Base-by-base conservation (phyloP, 2,888 invertebrate genomes). In the Gymnoscelis rufifasciata region DNA sequence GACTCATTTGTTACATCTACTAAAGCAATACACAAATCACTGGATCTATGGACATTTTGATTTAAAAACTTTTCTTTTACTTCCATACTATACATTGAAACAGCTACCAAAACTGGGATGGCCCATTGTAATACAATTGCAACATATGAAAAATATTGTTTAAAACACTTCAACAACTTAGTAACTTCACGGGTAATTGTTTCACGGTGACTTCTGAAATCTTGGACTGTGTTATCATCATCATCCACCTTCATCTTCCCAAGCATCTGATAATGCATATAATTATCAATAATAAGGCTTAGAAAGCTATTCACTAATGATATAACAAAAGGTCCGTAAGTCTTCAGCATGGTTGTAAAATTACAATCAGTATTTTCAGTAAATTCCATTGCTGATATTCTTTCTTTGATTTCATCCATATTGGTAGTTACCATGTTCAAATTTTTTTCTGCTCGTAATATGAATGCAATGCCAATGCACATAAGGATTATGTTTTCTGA, bases 231-330 rank as follows among this genome's bases (percentile, higher is more conserved):
- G 55, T 74, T 77, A 45, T 78, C 76, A 12, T 78, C 71, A 43
- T 79, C 75, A 45, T 68, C 68, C 15, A 54, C 61, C 44, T 78
- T 74, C 0, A 65, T 62, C 23, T 76, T 70, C 8, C 61, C 56
- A 24, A 84, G 48, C 66, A 82, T 76, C 62, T 59, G 75, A 52
- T 83, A 86, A 58, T 86, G 83, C 75, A 86, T 72, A 45, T 83
- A 87, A 57, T 86, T 86, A 45, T 87, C 80, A 44, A 88, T 80
- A 0, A 86, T 60, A 1, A 87, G 63, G 40, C 74, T 82, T 7
- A 84, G 27, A 53, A 88, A 88, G 53, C 86, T 87, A 52, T 88
- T 88, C 0, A 86, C 81, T 30, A 86, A 59, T 3, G 88, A 79
- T 19, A 83, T 63, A 14, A 86, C 70, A 10, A 83, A 50, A 1